These are phyloP conservation scores for Schizopygopsis pylzovi DNA, from an alignment of 2,797 vertebrate species.

Conservation along the genomic window DNA sequence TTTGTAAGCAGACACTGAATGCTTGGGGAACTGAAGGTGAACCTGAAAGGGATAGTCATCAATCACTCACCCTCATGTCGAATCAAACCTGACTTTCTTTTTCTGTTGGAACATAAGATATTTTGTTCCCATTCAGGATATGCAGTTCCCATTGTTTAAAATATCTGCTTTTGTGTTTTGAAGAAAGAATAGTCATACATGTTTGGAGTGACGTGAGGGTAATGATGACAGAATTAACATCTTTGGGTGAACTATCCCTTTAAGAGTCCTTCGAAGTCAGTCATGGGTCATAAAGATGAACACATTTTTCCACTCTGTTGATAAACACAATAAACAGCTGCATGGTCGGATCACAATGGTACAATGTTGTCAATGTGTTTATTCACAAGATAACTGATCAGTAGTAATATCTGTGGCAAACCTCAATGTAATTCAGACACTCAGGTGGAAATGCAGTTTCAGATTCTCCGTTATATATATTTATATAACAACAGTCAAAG, in stretches of 20 bases:
- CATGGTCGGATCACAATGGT: conserved; percentile 12
- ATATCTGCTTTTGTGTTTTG: not conserved
- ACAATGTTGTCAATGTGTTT: conserved; percentile 12
- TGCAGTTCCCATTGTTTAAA: not conserved
- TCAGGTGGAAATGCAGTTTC: not conserved
- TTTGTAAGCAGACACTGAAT: conserved; percentile 44
- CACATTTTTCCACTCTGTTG: conserved; percentile 26
- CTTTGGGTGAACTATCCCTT: not conserved
- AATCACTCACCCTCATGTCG: no score
- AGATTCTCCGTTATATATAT: not conserved
- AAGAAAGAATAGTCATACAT: not conserved
- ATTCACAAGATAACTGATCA: conserved; percentile 17
- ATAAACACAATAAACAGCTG: conserved; percentile 44
- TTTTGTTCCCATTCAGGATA: not conserved
- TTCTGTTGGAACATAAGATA: not conserved
- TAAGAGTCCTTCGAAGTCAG: conserved; percentile 29
- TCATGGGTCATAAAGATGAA: conserved; percentile 18
- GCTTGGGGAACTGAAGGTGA: conserved; percentile 29
- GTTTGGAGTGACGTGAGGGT: not conserved
- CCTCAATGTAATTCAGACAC: not conserved
- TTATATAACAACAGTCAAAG: conserved; percentile 35
- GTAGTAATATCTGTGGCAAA: not conserved
- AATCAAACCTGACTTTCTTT: not conserved
- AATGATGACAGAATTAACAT: not conserved
- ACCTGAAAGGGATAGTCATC: not conserved